phyloP scores from a whole-genome alignment of 2,113 vertebrate species.

The Etia nguti region DNA sequence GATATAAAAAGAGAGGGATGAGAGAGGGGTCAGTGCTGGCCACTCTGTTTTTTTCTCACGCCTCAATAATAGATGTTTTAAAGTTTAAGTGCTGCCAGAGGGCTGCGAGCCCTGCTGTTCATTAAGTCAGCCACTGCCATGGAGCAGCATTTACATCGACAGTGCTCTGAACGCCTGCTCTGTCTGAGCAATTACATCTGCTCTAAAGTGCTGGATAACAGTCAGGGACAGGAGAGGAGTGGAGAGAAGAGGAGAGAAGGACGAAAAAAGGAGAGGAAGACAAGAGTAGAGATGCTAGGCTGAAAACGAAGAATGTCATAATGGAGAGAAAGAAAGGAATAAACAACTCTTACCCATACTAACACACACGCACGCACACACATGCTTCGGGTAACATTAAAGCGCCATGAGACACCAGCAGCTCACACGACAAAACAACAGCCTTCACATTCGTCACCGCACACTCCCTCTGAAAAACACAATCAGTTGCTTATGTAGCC shows the following conservation, averaged over 20 bases:
- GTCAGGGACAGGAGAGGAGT: background rate
- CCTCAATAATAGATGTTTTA: slow-evolving; percentile 99
- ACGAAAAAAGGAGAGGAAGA: background rate
- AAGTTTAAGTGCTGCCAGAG: slow-evolving; percentile 98
- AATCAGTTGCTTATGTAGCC: slow-evolving; percentile 39
- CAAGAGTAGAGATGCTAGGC: background rate
- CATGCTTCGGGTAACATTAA: slow-evolving; percentile 33
- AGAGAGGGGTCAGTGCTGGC: slow-evolving; percentile 86
- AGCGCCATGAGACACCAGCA: slow-evolving; percentile 34
- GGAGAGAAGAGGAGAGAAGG: background rate
- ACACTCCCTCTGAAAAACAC: slow-evolving; percentile 23
- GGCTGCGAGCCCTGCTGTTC: slow-evolving; percentile 87
- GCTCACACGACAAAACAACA: background rate
- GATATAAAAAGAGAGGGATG: slow-evolving; percentile 45
- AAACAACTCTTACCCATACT: background rate
- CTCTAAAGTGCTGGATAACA: slow-evolving; percentile 38
- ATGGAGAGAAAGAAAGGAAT: slow-evolving; percentile 14
- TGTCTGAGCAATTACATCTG: slow-evolving; percentile 59
- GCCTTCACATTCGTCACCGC: background rate
- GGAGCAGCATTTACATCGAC: slow-evolving; percentile 89
- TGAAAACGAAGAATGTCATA: slow-evolving; percentile 2
- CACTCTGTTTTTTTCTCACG: slow-evolving; percentile 81
- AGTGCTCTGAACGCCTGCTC: slow-evolving; percentile 76
- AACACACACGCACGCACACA: background rate
- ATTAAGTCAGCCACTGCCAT: slow-evolving; percentile 89